Percentiles rank a stretch among this genome's conserved stretches.
phyloP scores from a whole-genome alignment of 2,888 invertebrate species.

The Pseudeuparius sepicola region DNA sequence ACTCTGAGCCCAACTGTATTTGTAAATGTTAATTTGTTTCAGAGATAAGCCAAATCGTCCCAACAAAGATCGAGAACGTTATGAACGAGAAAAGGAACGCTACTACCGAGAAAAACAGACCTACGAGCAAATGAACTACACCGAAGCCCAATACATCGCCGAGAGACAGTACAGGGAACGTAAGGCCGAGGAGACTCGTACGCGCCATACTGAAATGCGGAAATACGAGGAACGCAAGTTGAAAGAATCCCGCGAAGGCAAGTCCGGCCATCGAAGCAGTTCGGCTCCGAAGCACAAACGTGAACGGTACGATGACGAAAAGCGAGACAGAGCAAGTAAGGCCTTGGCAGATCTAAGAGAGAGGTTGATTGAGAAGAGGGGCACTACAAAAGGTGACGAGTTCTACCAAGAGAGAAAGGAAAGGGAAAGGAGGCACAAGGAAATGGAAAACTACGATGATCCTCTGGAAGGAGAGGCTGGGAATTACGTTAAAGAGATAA shows the following conservation, averaged over 20 bases:
- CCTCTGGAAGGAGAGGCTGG: slow-evolving; percentile 37
- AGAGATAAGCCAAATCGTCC: slow-evolving; percentile 29
- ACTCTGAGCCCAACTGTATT: too few relatives aligned
- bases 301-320: slow-evolving; percentile 36
- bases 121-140: slow-evolving; percentile 30
- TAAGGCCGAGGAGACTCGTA: slow-evolving; percentile 28
- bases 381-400: not conserved
- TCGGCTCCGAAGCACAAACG: slow-evolving; percentile 31
- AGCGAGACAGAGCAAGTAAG: slow-evolving; percentile 46
- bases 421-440: slow-evolving; percentile 35
- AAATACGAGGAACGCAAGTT: slow-evolving; percentile 15
- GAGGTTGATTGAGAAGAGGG: slow-evolving; percentile 33
- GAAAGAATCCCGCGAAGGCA: slow-evolving; percentile 29
- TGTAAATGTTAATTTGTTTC: too few relatives aligned
- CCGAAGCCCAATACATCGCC: slow-evolving; percentile 29
- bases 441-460: slow-evolving; percentile 30
- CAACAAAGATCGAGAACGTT: slow-evolving; percentile 34
- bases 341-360: slow-evolving; percentile 68
- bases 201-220: slow-evolving; percentile 29
- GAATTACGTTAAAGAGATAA: slow-evolving; percentile 39
- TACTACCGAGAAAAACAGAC: slow-evolving; percentile 36
- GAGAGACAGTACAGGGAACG: slow-evolving; percentile 32
- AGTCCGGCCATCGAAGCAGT: slow-evolving; percentile 22
- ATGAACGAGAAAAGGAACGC: slow-evolving; percentile 38
- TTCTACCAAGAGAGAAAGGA: slow-evolving; percentile 14